Conservation (phyloP, 2,888 invertebrate genomes). For the Ecliptopera silaceata region DNA sequence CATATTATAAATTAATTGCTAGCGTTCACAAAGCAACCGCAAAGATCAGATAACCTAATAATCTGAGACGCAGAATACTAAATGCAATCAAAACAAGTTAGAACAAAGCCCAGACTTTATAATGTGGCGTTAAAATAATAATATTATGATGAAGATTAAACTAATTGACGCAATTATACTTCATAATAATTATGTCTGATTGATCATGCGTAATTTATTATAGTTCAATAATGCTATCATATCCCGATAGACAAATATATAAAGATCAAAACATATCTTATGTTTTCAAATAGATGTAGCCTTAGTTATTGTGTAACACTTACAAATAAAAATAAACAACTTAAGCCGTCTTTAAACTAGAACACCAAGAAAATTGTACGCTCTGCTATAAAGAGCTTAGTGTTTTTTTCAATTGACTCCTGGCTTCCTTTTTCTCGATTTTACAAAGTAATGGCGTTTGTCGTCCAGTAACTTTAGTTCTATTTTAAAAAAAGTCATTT, state of each 20-base stretch:
- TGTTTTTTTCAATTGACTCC: slow-evolving; percentile 18
- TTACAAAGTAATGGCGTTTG: slow-evolving; percentile 9
- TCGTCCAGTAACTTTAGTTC: slow-evolving; percentile 1
- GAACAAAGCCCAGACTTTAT: slow-evolving; percentile 38
- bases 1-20: slow-evolving; percentile 12
- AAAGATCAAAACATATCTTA: neutral
- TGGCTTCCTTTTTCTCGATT: slow-evolving; percentile 15
- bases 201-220: slow-evolving; percentile 18
- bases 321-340: slow-evolving; percentile 10
- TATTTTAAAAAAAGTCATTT: neutral
- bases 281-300: neutral
- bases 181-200: neutral
- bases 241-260: slow-evolving; percentile 14
- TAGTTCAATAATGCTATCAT: slow-evolving; percentile 9
- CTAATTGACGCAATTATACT: slow-evolving; percentile 31
- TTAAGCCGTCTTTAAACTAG: slow-evolving; percentile 23
- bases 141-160: slow-evolving; percentile 32
- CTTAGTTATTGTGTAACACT: neutral
- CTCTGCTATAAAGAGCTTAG: slow-evolving; percentile 6
- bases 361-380: slow-evolving; percentile 16
- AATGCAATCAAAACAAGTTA: slow-evolving; percentile 39
- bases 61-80: slow-evolving; percentile 31
- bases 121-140: slow-evolving; percentile 18
- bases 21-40: slow-evolving; percentile 38
- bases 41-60: slow-evolving; percentile 41